Evolutionary conservation across 2,888 invertebrate genomes (phyloP).

Genomic region (Mimachlamys varia): DNA sequence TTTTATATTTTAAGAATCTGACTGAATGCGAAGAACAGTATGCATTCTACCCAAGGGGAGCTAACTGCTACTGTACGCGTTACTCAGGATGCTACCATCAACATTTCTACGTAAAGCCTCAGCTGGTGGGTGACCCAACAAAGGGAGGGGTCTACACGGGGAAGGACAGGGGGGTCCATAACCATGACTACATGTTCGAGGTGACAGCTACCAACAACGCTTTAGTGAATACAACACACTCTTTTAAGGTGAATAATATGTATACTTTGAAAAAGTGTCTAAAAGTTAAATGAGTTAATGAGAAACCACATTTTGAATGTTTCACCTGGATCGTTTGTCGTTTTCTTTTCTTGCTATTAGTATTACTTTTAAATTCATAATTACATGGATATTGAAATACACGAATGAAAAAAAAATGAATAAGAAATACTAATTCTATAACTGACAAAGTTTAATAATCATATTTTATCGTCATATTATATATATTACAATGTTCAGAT

Average conservation of each 20-base stretch:
- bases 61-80: conserved; percentile 46
- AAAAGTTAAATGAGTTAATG: too few relatives aligned
- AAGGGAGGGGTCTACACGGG: conserved; percentile 13
- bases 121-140: background rate
- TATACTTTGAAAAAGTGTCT: too few relatives aligned
- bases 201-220: conserved; percentile 32
- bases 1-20: conserved; percentile 43
- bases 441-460: too few relatives aligned
- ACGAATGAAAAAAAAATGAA: too few relatives aligned
- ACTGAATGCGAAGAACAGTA: conserved; percentile 51
- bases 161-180: conserved; percentile 8
- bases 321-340: too few relatives aligned
- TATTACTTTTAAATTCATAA: too few relatives aligned
- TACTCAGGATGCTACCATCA: conserved; percentile 39
- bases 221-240: background rate
- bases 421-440: too few relatives aligned
- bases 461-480: too few relatives aligned
- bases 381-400: too few relatives aligned
- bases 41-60: conserved; percentile 54
- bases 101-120: conserved; percentile 29
- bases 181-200: conserved; percentile 34
- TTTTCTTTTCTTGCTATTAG: too few relatives aligned
- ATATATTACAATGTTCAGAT: background rate
- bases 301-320: too few relatives aligned
- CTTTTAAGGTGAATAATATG: conserved; percentile 3